Evolutionary conservation across 2,888 invertebrate genomes (phyloP), one percentile per base, ranked within the genome.

Genomic region (Melanargia galathea): DNA sequence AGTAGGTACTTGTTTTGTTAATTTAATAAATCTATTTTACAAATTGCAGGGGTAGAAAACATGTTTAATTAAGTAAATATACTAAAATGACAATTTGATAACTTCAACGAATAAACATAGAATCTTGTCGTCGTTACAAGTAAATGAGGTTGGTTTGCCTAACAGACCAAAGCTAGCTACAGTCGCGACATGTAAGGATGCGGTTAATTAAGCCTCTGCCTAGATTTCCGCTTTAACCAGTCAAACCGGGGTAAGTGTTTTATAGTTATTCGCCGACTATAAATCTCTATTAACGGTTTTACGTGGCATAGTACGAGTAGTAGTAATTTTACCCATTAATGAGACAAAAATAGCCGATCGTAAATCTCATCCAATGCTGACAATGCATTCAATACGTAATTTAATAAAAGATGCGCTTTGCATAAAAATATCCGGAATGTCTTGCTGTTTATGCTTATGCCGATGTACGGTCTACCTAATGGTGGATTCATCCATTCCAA

Each of bases 201-300:
- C 77, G 75, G 84, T 87, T 86, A 77, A 89, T 90, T 87, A 85
- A 87, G 81, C 79, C 80, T 74, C 75, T 79, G 80, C 78, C 79
- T 83, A 83, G 81, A 80, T 88, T 86, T 89, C 88, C 90, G 88
- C 82, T 83, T 82, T 79, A 88, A 87, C 89, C 81, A 74, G 88
- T 86, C 78, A 72, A 67, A 77, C 83, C 66, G 60, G 67, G 66
- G 55, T 65, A 63, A 64, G 62, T 67, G 63, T 64, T 70, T 70
- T 69, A 72, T 65, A 61, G 52, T 18, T 49, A 64, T 66, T 62
- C 48, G 26, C 56, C 38, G 60, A 24, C 52, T 48, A 66, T 71
- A 68, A 71, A 69, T 71, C 68, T 60, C 52, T 62, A 59, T 56
- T 65, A 63, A 63, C 62, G 57, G 46, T 60, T 63, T 58, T 67